phyloP scores from a whole-genome alignment of 2,113 vertebrate species.

The Podilymbus podiceps region DNA sequence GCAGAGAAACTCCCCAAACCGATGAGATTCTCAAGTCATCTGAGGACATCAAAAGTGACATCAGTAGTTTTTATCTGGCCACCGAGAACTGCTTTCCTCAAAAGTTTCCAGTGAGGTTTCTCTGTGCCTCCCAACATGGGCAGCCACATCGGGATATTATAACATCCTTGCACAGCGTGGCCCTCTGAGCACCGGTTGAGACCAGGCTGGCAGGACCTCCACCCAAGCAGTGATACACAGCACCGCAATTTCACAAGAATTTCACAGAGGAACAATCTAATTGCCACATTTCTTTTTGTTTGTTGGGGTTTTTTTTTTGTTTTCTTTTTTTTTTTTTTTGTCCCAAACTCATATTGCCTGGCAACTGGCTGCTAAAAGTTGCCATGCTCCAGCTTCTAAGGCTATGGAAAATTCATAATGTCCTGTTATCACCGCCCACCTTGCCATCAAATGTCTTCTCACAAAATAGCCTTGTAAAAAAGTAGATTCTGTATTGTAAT shows the following conservation, averaged over 20 bases:
- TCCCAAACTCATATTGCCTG: not conserved
- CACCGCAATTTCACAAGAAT: not conserved
- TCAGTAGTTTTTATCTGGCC: constrained; percentile 3
- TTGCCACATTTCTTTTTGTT: not conserved
- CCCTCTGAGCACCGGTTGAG: not conserved
- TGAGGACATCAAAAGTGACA: not conserved
- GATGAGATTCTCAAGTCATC: constrained; percentile 10
- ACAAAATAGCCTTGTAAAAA: not conserved
- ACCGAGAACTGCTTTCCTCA: constrained; percentile 2
- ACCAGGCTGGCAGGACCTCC: not conserved
- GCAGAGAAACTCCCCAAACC: constrained; percentile 9
- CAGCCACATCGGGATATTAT: not conserved
- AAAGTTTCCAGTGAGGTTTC: not conserved
- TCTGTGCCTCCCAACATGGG: not conserved
- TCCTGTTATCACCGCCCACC: constrained; percentile 11
- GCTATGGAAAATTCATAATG: not conserved
- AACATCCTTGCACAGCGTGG: not conserved
- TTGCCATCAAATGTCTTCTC: constrained; percentile 33
- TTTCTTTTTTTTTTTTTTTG: not conserved
- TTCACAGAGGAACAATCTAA: not conserved
- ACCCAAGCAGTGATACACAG: not conserved
- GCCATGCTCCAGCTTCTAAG: not conserved
- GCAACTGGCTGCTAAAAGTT: constrained; percentile 6
- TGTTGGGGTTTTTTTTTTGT: not conserved
- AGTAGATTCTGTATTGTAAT: not conserved